Evolutionary conservation across 2,113 vertebrate species (phyloP).

Genomic region (Recurvirostra avosetta): DNA sequence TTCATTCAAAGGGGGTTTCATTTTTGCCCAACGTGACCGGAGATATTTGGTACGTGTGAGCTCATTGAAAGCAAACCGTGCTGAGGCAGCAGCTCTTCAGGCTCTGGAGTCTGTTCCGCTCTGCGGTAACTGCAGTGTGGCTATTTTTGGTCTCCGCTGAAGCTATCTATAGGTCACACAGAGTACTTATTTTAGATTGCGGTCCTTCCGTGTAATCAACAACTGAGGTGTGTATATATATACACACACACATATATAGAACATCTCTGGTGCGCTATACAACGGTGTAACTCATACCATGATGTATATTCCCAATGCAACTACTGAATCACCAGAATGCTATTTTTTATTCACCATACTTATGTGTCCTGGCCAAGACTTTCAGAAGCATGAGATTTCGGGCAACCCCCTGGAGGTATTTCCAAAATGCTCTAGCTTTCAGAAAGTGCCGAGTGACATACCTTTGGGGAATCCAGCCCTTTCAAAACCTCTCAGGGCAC

Average conservation of each 20-base stretch:
- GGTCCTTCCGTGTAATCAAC: accelerated
- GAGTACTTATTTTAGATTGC: not conserved
- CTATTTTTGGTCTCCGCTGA: not conserved
- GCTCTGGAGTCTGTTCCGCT: not conserved
- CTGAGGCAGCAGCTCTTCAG: not conserved
- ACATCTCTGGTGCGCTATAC: not conserved
- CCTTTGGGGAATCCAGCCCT: not conserved
- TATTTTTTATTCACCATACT: not conserved
- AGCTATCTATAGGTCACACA: not conserved
- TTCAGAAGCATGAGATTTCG: not conserved
- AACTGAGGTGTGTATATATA: not conserved
- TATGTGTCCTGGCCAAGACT: not conserved
- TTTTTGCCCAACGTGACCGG: not conserved
- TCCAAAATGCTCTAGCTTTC: not conserved
- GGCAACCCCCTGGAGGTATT: not conserved
- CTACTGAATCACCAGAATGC: not conserved
- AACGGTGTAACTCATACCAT: not conserved
- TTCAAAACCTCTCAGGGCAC: not conserved
- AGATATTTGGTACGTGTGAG: accelerated
- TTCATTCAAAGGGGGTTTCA: not conserved
- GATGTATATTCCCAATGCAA: not conserved
- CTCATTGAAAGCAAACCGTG: not conserved
- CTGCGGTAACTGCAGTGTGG: not conserved
- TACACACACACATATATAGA: not conserved
- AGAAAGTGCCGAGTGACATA: not conserved